phyloP scores from a whole-genome alignment of 2,888 invertebrate genomes.

The Rhopalosiphum nymphaeae region DNA sequence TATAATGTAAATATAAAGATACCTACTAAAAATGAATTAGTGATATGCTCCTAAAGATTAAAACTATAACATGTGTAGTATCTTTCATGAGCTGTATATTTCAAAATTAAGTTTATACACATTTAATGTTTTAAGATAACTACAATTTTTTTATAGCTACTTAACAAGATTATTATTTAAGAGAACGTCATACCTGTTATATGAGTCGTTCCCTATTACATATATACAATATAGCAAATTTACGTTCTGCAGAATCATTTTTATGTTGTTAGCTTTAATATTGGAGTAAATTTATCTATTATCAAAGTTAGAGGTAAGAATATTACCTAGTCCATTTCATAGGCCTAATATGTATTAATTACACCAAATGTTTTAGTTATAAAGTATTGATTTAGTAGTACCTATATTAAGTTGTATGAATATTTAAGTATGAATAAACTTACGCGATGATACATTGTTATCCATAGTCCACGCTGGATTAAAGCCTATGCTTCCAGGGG shows the following conservation, averaged over 20 bases:
- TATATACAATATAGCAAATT: too few species aligned
- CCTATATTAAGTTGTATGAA: background rate
- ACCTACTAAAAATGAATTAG: background rate
- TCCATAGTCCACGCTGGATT: slow-evolving; percentile 70
- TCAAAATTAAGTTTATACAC: background rate
- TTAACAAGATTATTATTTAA: background rate
- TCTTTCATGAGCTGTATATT: background rate
- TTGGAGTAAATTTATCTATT: too few species aligned
- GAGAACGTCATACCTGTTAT: too few species aligned
- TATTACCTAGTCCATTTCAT: too few species aligned
- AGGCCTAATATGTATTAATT: background rate
- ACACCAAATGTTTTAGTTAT: background rate
- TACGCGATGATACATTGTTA: slow-evolving; percentile 61
- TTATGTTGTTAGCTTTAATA: too few species aligned
- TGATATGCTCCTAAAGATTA: background rate
- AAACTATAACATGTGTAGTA: background rate
- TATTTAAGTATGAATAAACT: slow-evolving; percentile 9
- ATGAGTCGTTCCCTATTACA: too few species aligned
- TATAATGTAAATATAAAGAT: background rate
- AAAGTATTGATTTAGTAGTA: background rate
- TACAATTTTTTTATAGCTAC: background rate
- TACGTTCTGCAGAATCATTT: too few species aligned
- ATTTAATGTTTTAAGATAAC: background rate
- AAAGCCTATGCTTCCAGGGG: slow-evolving; percentile 71
- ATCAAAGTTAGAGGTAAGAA: too few species aligned